phyloP scores from a whole-genome alignment of 23 tunicate genomes.

The Ciona savignyi region DNA sequence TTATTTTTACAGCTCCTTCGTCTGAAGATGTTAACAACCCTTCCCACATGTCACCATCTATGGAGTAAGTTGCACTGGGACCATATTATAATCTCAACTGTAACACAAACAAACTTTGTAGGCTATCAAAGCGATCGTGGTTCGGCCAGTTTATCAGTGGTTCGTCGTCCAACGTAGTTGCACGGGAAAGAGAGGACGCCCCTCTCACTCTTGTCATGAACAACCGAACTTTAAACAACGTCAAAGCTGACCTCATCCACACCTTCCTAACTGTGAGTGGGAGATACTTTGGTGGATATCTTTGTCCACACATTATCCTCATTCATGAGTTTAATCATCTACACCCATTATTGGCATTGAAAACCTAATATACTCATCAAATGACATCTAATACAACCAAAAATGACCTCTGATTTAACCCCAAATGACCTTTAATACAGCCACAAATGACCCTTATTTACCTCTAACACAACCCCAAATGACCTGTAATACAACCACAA shows the following conservation, averaged over 20 bases:
- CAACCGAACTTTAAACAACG: slow-evolving; percentile 59
- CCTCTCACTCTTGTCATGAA: slow-evolving; percentile 61
- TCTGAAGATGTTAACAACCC: slow-evolving; percentile 56
- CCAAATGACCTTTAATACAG: too few species aligned
- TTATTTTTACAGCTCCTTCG: slow-evolving; percentile 37
- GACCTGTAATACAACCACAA: too few species aligned
- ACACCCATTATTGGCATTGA: too few species aligned
- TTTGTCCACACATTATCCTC: too few species aligned
- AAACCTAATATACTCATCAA: too few species aligned
- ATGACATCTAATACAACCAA: too few species aligned
- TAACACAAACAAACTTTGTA: not conserved
- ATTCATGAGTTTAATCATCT: too few species aligned
- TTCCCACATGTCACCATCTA: slow-evolving; percentile 54
- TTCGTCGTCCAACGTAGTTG: slow-evolving; percentile 36
- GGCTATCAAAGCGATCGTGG: slow-evolving; percentile 86
- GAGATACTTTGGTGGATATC: not conserved
- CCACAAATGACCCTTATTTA: too few species aligned
- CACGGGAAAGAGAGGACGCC: slow-evolving; percentile 54
- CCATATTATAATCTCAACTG: not conserved
- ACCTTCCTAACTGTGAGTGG: slow-evolving; percentile 69
- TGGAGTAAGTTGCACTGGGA: slow-evolving; percentile 37
- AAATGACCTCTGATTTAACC: too few species aligned
- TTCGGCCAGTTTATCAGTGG: slow-evolving; percentile 75
- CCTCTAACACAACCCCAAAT: too few species aligned
- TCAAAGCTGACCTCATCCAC: slow-evolving; percentile 77